A percentile compares a stretch with the other conserved stretches of the same genome.
These are phyloP conservation scores for Drosophila barbarae DNA, from an alignment of 2,888 invertebrate species.

Conservation along the genomic window DNA sequence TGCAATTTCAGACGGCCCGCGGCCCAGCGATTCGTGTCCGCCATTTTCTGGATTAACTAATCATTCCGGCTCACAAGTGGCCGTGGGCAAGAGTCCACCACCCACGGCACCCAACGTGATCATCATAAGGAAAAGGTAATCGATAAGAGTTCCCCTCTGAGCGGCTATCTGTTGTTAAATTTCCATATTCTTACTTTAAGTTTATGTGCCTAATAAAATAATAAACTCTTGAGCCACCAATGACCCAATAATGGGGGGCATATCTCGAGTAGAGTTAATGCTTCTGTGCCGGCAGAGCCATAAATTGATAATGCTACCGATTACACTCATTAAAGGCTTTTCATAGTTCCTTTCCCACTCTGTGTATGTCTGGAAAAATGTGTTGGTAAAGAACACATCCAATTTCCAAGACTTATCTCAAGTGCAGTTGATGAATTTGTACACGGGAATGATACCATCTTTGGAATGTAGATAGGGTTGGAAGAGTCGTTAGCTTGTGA, in stretches of 20 bases:
- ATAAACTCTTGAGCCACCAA: conserved; percentile 13
- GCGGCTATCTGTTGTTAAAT: conserved; percentile 32
- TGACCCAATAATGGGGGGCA: conserved; percentile 32
- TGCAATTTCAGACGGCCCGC: conserved; percentile 48
- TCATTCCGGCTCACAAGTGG: conserved; percentile 25
- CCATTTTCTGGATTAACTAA: conserved; percentile 34
- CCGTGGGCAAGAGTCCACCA: conserved; percentile 25
- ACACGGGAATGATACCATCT: conserved; percentile 1
- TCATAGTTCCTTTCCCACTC: conserved; percentile 4
- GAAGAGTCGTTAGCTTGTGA: background rate
- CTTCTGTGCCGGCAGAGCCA: conserved; percentile 21
- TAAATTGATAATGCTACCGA: conserved; percentile 34
- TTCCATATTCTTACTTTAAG: conserved; percentile 20
- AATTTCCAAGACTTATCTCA: conserved; percentile 10
- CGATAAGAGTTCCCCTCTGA: conserved; percentile 16
- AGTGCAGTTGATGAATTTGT: conserved; percentile 25
- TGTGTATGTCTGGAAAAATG: background rate
- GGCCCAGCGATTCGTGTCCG: conserved; percentile 9
- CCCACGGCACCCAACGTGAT: conserved; percentile 13
- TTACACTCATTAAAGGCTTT: conserved; percentile 29
- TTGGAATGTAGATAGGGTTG: conserved; percentile 1
- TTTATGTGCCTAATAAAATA: conserved; percentile 36
- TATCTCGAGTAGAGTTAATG: conserved; percentile 29
- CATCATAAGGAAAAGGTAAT: conserved; percentile 27
- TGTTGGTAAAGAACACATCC: background rate